Percentiles rank a stretch among this genome's conserved stretches.
Conservation (phyloP, 2,888 invertebrate genomes). For the Notocelia uddmanniana region DNA sequence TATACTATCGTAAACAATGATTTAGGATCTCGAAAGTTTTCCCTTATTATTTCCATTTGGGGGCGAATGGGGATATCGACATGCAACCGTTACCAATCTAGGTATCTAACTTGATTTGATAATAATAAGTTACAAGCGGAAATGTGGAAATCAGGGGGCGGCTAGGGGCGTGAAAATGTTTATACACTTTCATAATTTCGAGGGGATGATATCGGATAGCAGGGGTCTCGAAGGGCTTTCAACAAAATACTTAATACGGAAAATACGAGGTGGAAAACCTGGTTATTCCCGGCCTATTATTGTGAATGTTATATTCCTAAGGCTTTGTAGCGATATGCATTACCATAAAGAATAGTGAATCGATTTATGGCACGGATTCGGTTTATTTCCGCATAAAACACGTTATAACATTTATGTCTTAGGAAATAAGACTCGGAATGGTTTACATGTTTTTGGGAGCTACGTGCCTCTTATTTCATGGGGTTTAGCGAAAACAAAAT, state of each 20-base stretch:
- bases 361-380: constrained; percentile 32
- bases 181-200: constrained; percentile 85
- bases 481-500: constrained; percentile 26
- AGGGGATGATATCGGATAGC: constrained; percentile 80
- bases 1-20: constrained; percentile 81
- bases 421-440: constrained; percentile 7
- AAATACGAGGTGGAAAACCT: constrained; percentile 77
- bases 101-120: constrained; percentile 84
- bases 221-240: constrained; percentile 76
- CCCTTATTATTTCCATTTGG: constrained; percentile 79
- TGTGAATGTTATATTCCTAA: constrained; percentile 58
- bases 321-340: constrained; percentile 62
- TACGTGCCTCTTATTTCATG: constrained; percentile 5
- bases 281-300: constrained; percentile 72
- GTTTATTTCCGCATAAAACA: constrained; percentile 19
- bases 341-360: constrained; percentile 54
- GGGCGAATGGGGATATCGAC: constrained; percentile 58
- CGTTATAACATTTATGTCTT: not conserved
- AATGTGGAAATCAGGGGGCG: constrained; percentile 77
- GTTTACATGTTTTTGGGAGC: constrained; percentile 4
- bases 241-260: constrained; percentile 80
- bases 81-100: constrained; percentile 76
- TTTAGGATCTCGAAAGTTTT: constrained; percentile 71
- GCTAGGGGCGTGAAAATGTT: constrained; percentile 82
- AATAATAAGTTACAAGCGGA: constrained; percentile 81